A percentile compares a stretch with the other conserved stretches of the same genome.
Conservation (phyloP, 2,113 vertebrate species). For the Pseudorhombus dupliciocellatus region DNA sequence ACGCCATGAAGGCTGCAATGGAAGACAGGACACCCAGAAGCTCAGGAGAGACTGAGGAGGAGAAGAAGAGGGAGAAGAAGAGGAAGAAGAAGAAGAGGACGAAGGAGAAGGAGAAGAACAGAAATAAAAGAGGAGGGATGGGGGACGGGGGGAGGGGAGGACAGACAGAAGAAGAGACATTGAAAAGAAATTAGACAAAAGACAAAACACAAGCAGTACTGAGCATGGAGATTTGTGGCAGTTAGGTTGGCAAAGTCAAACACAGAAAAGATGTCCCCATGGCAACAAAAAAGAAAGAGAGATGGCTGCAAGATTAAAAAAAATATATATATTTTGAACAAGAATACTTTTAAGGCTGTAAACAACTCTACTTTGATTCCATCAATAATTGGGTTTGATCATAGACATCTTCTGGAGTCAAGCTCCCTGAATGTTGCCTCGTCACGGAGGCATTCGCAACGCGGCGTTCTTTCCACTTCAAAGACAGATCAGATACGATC, state of each 20-base stretch:
- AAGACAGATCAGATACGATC: constrained; percentile 49
- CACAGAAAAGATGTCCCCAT: not conserved
- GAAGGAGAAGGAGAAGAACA: too few relatives aligned
- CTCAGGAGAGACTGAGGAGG: constrained; percentile 93
- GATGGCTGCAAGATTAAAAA: not conserved
- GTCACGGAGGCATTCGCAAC: constrained; percentile 17
- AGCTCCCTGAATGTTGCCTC: constrained; percentile 17
- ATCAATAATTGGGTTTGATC: constrained; percentile 20
- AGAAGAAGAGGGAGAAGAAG: constrained; percentile 1
- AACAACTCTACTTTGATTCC: constrained; percentile 22
- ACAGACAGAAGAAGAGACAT: constrained; percentile 16
- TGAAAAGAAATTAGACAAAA: constrained; percentile 22
- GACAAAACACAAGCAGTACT: constrained; percentile 1
- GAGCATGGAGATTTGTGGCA: not conserved
- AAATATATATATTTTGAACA: not conserved
- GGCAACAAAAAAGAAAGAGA: too few relatives aligned
- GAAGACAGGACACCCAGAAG: constrained; percentile 95
- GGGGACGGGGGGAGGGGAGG: not conserved
- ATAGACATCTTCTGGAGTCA: constrained; percentile 13
- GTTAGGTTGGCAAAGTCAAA: not conserved
- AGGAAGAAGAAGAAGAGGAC: too few relatives aligned
- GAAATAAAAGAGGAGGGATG: constrained; percentile 10
- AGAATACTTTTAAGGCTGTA: not conserved
- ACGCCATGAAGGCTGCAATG: constrained; percentile 90
- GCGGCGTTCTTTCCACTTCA: constrained; percentile 44